Evolutionary conservation across 2,113 vertebrate genomes (phyloP), one percentile per base, ranked within the genome.

Genomic region (Atrichornis clamosus): DNA sequence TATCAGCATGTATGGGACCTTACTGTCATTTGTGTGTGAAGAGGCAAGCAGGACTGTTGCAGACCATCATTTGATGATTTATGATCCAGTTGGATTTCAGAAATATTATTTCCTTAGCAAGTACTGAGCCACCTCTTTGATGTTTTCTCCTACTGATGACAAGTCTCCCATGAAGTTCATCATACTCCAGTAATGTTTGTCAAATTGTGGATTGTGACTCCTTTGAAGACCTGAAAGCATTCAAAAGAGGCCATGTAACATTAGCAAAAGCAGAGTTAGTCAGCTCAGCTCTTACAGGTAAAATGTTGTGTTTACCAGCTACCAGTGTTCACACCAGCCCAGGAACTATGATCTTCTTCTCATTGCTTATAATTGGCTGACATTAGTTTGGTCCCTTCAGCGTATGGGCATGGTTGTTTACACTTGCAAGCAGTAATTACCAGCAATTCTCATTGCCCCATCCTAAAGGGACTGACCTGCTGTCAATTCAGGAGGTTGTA

Each of bases 321-420:
- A 74, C 62, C 41, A 83, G 37, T 2, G 0, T 49, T 78, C 76
- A 49, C 82, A 80, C 37, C n/a, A 93, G 70, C 44, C 56, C 46
- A 85, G 53, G 78, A 96, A 93, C 72, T 87, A 67, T 73, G 70
- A 88, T 80, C 81, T 64, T 78, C 68, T 89, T 93, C 82, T 91
- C 85, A 83, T 68, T 80, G 76, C n/a, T 90, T 94, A 77, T 92
- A 94, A 96, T 87, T 92, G 95, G n/a, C 72, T 79, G 65, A 49
- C 74, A 91, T 79, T 91, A 87, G 56, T 93, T 91, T 55, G 37
- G 92, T 87, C 60, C 70, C 75, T 95, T 93, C 85, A 83, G 78
- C 82, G 92, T 46, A 58, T 42, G 53, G 28, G 46, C 37, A 83
- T 65, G 72, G 77, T 11, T 92, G 90, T 90, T 97, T 94, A 93